Evolutionary conservation across 2,113 vertebrate species (phyloP).

Genomic region (Craseonycteris thonglongyai): DNA sequence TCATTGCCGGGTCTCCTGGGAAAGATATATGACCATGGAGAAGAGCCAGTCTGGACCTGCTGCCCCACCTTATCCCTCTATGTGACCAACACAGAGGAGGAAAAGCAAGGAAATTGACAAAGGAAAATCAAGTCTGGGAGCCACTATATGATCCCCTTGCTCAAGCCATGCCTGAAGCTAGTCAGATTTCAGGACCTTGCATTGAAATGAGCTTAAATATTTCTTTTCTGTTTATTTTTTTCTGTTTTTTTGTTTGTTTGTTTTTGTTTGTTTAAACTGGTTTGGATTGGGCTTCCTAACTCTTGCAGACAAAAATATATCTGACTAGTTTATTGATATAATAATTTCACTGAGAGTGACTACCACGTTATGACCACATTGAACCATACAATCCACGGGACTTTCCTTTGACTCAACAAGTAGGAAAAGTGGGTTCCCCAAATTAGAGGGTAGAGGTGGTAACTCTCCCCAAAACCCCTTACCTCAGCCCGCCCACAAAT

Average conservation of each 20-base stretch:
- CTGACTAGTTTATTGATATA: background rate
- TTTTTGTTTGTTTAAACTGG: background rate
- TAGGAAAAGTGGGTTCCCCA: background rate
- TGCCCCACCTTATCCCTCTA: too few species aligned
- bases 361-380: background rate
- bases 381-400: background rate
- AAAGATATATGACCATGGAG: background rate
- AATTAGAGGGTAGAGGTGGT: background rate
- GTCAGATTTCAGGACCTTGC: background rate
- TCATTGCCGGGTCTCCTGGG: background rate
- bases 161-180: background rate
- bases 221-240: background rate
- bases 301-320: background rate
- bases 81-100: accelerated
- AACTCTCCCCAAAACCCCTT: background rate
- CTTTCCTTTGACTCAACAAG: background rate
- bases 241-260: too few species aligned
- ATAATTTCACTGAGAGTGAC: background rate
- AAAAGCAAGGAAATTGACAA: background rate
- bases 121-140: background rate
- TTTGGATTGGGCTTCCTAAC: background rate
- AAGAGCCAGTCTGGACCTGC: background rate
- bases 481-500: background rate
- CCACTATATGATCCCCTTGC: background rate
- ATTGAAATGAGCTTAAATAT: background rate